Conservation (phyloP, 2,888 invertebrate species). For the Theodoxus fluviatilis region DNA sequence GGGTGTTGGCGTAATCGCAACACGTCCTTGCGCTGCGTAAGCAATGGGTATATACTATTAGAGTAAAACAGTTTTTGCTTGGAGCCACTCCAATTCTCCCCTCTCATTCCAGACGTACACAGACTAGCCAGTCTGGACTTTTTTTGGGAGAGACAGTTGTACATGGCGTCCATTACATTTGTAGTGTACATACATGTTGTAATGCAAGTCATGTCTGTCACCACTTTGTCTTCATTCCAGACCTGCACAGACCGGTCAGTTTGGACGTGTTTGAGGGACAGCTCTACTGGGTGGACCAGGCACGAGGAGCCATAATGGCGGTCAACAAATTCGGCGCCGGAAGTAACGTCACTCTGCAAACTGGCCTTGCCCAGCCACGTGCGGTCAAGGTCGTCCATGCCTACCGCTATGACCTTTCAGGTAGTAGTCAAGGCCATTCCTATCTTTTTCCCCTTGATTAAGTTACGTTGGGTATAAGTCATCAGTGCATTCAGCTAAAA, state of each 20-base stretch:
- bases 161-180: no score
- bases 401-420: constrained; percentile 80
- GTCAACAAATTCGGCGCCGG: constrained; percentile 98
- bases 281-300: constrained; percentile 91
- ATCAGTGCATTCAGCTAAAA: no score
- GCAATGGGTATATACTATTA: no score
- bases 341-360: constrained; percentile 82
- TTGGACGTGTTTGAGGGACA: constrained; percentile 93
- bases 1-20: no score
- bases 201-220: neutral
- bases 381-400: constrained; percentile 83
- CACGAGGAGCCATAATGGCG: constrained; percentile 83
- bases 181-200: neutral
- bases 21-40: no score
- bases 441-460: no score
- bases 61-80: no score
- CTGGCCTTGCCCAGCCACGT: constrained; percentile 84
- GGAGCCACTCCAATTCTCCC: no score
- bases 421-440: constrained; percentile 41
- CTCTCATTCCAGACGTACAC: no score
- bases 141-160: no score
- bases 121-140: no score
- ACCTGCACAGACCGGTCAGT: constrained; percentile 78
- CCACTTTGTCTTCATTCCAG: constrained; percentile 60
- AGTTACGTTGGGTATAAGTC: no score